Percentiles rank a stretch among this genome's conserved stretches.
phyloP scores from a whole-genome alignment of 2,113 vertebrate species.

The Lonchura striata region DNA sequence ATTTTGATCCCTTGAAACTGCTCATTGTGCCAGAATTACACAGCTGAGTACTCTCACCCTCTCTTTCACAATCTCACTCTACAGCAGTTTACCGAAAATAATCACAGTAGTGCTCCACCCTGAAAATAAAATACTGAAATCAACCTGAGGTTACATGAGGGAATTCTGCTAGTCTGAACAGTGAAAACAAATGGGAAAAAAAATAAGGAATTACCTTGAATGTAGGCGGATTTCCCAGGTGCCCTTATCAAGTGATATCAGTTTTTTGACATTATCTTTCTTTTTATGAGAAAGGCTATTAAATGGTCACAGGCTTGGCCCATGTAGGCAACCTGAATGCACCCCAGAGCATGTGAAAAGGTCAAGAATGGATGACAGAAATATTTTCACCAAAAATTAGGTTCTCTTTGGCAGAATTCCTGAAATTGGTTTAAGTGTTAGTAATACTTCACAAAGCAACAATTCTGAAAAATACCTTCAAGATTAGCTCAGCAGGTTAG shows the following conservation, averaged over 20 bases:
- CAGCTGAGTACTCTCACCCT: conserved; percentile 22
- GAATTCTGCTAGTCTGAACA: background rate
- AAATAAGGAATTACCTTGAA: background rate
- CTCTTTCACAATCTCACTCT: conserved; percentile 44
- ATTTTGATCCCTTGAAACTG: conserved; percentile 61
- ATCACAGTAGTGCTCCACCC: conserved; percentile 30
- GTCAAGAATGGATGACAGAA: background rate
- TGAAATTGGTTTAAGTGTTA: background rate
- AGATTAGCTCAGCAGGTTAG: background rate
- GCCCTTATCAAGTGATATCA: background rate
- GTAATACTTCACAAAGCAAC: background rate
- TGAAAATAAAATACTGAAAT: conserved; percentile 59
- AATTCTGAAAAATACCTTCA: background rate
- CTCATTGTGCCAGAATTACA: conserved; percentile 49
- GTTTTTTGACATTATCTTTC: background rate
- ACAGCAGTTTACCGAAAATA: conserved; percentile 14
- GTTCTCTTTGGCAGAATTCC: background rate
- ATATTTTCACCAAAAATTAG: background rate
- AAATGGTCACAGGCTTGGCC: background rate
- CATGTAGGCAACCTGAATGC: background rate
- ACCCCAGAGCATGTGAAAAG: background rate
- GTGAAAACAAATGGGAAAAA: background rate
- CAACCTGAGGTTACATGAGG: conserved; percentile 18
- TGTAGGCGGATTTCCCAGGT: background rate
- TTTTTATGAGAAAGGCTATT: background rate